Evolutionary conservation across 2,113 vertebrate genomes (phyloP), one percentile per base, ranked within the genome.

Genomic region (Rhegmatorhina hoffmannsi): DNA sequence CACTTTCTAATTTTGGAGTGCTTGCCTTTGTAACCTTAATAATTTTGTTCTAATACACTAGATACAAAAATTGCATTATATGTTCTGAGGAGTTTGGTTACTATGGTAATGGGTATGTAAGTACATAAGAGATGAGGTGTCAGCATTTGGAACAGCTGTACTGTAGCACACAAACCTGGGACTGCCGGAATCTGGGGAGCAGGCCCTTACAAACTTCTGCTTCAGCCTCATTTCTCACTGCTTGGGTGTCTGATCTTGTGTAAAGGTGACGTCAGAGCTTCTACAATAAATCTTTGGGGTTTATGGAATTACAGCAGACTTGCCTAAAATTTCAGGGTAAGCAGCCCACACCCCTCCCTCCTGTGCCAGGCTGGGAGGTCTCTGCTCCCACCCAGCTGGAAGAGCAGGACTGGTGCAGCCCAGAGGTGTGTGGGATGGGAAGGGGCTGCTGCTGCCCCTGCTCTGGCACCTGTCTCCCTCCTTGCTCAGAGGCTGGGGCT

Each of bases 21-120:
- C 81, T 91, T 94, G 81, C 89, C 94, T 97, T 94, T 92, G 87
- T 95, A 97, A 95, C 94, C 91, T 96, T 95, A 95, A 97, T 96
- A 95, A 95, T 95, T 94, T 94, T 95, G 77, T 97, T 95, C 95
- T 96, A 95, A 96, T 97, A 95, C 58, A 64, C 70, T 53, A 73
- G 94, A 87, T 97, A 87, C 38, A 90, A 84, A 95, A 97, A 97
- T 89, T 53, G 50, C 95, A 31, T 89, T 94, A 40, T 87, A 76
- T 89, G 89, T 97, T 96, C 94, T 83, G 84, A 92, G 89, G 78
- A 95, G 69, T 94, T 31, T 87, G 87, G 96, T 95, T 96, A 82
- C 96, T 91, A 95, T 96, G 95, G 96, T 40, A 53, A 96, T 93
- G 91, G 82, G 70, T 92, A 69, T 96, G 90, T 64, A 90, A 95